These are phyloP conservation scores for Bombus picipes DNA, from an alignment of 1,140 invertebrate genomes.

Conservation along the genomic window DNA sequence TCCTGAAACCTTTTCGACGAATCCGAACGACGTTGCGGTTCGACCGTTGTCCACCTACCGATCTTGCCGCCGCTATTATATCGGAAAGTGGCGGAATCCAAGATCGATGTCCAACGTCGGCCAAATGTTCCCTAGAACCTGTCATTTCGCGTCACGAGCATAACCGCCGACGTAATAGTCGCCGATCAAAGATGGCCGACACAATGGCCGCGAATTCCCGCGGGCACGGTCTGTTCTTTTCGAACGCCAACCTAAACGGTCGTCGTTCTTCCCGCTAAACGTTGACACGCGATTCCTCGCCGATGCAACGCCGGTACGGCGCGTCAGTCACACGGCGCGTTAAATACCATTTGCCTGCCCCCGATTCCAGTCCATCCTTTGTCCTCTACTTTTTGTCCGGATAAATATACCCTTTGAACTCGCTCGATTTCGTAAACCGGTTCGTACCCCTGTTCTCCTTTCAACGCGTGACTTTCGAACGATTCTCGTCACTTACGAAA, in stretches of 20 bases:
- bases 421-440: constrained; percentile 12
- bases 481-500: constrained; percentile 1
- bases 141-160: constrained; percentile 36
- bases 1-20: constrained; percentile 6
- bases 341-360: neutral
- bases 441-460: neutral
- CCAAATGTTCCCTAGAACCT: constrained; percentile 40
- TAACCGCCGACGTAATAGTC: constrained; percentile 32
- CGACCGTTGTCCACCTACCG: constrained; percentile 17
- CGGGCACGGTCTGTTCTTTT: constrained; percentile 3
- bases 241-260: neutral
- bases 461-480: constrained; percentile 4
- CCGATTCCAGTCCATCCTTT: neutral
- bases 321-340: neutral
- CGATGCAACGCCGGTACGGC: neutral
- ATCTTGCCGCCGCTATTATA: constrained; percentile 4
- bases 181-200: constrained; percentile 46
- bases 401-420: constrained; percentile 27
- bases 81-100: neutral
- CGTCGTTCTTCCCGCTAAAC: constrained; percentile 20
- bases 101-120: constrained; percentile 15
- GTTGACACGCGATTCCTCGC: constrained; percentile 43
- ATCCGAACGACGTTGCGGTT: constrained; percentile 30
- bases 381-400: constrained; percentile 1
- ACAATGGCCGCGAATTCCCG: constrained; percentile 43